These are phyloP conservation scores for Amphipoea lucens DNA, from an alignment of 2,888 invertebrate species.

Conservation along the genomic window DNA sequence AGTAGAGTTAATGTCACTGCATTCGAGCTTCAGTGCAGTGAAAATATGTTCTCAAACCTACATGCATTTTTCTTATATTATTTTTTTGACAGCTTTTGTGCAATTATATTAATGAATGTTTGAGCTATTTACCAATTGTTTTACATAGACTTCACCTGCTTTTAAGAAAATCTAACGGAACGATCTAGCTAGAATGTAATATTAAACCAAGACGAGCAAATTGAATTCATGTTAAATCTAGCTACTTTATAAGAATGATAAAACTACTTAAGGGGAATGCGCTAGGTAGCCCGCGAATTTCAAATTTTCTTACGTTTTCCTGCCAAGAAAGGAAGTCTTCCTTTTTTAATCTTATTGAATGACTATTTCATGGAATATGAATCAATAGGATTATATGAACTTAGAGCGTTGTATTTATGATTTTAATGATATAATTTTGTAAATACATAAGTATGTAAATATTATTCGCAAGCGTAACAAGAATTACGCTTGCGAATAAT, in stretches of 20 bases:
- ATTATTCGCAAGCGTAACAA: too few relatives aligned
- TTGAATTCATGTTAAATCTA: slow-evolving; percentile 8
- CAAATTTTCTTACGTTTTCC: neutral
- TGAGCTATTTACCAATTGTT: neutral
- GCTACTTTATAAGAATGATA: neutral
- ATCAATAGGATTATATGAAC: neutral
- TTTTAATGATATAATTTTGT: too few relatives aligned
- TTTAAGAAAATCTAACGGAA: neutral
- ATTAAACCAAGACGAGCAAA: slow-evolving; percentile 15
- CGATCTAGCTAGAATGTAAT: slow-evolving; percentile 2
- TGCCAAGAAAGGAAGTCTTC: neutral
- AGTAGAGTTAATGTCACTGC: slow-evolving; percentile 22
- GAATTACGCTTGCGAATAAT: too few relatives aligned
- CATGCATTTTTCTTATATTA: neutral
- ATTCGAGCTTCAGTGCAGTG: neutral
- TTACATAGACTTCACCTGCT: neutral
- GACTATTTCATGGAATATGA: neutral
- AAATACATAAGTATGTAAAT: too few relatives aligned
- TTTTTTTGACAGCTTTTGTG: neutral
- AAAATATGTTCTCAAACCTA: neutral
- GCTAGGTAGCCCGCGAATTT: neutral
- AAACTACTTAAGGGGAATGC: neutral
- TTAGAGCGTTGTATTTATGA: too few relatives aligned
- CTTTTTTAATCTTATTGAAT: neutral
- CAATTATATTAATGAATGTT: neutral